These are phyloP conservation scores for Typhlichthys eigenmanni DNA, from an alignment of 2,797 vertebrate genomes.

Conservation along the genomic window DNA sequence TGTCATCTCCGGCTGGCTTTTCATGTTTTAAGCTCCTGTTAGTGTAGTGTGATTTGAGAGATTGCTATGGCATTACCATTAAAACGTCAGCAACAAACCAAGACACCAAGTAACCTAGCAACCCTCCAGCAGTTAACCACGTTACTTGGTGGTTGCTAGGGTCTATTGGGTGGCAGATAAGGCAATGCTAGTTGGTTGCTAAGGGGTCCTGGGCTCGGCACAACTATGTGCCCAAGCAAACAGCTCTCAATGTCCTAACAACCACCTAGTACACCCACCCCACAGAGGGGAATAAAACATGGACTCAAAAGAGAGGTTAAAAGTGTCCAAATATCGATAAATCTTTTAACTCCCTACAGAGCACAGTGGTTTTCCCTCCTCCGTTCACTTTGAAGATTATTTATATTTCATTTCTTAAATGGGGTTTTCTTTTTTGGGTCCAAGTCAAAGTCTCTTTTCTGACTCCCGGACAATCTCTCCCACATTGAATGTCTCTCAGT, in stretches of 20 bases:
- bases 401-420: conserved; percentile 60
- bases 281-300: conserved; percentile 58
- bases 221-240: no score
- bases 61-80: no score
- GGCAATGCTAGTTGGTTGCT: no score
- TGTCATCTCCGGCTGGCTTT: conserved; percentile 35
- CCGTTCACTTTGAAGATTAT: conserved; percentile 70
- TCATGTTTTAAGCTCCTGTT: conserved; percentile 46
- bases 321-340: not conserved
- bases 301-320: conserved; percentile 55
- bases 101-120: no score
- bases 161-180: no score
- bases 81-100: no score
- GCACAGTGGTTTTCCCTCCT: conserved; percentile 30
- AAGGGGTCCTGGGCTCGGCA: no score
- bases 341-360: conserved; percentile 47
- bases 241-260: not conserved
- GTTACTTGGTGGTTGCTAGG: no score
- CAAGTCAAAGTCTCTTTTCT: conserved; percentile 51
- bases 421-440: conserved; percentile 46
- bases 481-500: conserved; percentile 38
- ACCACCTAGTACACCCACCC: not conserved
- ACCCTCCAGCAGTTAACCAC: no score
- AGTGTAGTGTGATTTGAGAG: conserved; percentile 40
- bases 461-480: not conserved